Conservation (phyloP, 1,140 invertebrate species). For the Leucophenga varia region DNA sequence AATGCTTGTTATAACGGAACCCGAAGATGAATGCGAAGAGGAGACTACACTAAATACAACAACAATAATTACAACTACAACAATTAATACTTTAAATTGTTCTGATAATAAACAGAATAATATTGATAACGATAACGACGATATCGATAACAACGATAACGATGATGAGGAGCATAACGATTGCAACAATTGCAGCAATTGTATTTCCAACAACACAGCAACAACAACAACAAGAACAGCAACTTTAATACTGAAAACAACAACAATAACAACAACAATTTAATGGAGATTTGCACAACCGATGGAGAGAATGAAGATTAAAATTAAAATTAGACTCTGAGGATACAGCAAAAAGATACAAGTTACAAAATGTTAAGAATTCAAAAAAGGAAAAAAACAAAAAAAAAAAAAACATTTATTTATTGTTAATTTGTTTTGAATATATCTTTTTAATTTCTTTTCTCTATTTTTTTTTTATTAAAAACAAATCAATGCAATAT, state of each 20-base stretch:
- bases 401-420: too few species aligned
- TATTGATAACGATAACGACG: too few species aligned
- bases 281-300: neutral
- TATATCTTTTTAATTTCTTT: too few species aligned
- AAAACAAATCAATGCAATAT: too few species aligned
- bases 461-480: too few species aligned
- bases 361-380: too few species aligned
- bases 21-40: conserved; percentile 5
- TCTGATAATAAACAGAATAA: too few species aligned
- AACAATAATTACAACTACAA: conserved; percentile 6
- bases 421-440: too few species aligned
- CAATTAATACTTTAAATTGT: conserved; percentile 9
- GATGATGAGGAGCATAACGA: neutral
- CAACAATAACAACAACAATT: neutral
- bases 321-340: conserved; percentile 7
- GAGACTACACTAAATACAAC: conserved; percentile 19
- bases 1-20: conserved; percentile 12
- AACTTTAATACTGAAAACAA: too few species aligned
- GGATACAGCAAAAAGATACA: conserved; percentile 4
- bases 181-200: conserved; percentile 1
- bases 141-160: neutral
- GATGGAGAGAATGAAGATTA: conserved; percentile 5
- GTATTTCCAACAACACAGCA: too few species aligned
- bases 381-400: too few species aligned
- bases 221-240: too few species aligned